Conservation (phyloP, 2,888 invertebrate genomes). For the Notodonta ziczac region DNA sequence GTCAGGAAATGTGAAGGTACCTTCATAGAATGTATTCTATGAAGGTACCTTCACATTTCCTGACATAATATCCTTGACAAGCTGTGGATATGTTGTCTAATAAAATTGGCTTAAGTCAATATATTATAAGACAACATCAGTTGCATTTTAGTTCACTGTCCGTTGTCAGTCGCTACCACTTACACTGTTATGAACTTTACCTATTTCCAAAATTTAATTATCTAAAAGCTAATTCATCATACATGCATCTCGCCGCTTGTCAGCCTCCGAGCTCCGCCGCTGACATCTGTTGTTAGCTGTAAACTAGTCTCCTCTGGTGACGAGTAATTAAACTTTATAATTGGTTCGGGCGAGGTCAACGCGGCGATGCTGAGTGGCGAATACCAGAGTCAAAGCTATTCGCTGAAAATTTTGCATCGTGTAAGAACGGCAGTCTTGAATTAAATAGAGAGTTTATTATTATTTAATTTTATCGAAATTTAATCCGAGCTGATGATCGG, state of each 20-base stretch:
- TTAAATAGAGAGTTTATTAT: conserved; percentile 1
- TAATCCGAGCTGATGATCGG: background rate
- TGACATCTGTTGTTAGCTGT: conserved; percentile 40
- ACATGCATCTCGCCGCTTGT: background rate
- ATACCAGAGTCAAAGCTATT: conserved; percentile 1
- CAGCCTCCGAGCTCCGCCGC: conserved; percentile 11
- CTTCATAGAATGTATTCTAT: too few species aligned
- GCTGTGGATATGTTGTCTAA: too few species aligned
- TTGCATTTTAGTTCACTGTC: too few species aligned
- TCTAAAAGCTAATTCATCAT: conserved; percentile 8
- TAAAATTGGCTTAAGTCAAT: too few species aligned
- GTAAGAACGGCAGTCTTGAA: conserved; percentile 5
- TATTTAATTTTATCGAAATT: too few species aligned
- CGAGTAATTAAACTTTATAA: conserved; percentile 67
- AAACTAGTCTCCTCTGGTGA: conserved; percentile 39
- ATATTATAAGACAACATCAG: too few species aligned
- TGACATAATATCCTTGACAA: too few species aligned
- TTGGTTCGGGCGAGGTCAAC: conserved; percentile 54
- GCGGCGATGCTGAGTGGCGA: conserved; percentile 10
- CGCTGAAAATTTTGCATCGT: background rate
- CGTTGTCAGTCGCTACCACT: too few species aligned
- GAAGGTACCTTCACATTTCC: too few species aligned
- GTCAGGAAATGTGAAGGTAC: too few species aligned
- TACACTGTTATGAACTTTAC: background rate
- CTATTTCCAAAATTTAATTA: background rate